Evolutionary conservation across 2,113 vertebrate species (phyloP).

Genomic region (Notothenia coriiceps): DNA sequence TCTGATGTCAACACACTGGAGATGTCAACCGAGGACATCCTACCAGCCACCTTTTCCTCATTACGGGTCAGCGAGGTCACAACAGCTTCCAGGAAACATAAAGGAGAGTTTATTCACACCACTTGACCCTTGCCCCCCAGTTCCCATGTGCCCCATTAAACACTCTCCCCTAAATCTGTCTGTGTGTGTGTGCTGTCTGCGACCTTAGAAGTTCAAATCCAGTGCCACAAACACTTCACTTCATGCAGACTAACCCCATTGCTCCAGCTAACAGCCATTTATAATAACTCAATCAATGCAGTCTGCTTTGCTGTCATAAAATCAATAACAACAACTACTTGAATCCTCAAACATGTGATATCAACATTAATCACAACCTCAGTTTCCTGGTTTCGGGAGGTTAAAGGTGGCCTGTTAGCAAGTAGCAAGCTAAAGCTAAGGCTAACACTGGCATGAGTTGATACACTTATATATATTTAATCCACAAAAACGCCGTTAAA

Average conservation of each 20-base stretch:
- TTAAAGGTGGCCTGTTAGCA: constrained; percentile 78
- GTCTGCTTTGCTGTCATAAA: background rate
- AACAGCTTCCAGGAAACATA: constrained; percentile 72
- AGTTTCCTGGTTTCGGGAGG: constrained; percentile 70
- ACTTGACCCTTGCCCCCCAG: constrained; percentile 75
- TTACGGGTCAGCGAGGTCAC: constrained; percentile 67
- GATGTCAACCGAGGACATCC: constrained; percentile 42
- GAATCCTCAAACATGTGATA: background rate
- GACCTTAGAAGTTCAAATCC: constrained; percentile 20
- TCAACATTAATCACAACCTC: constrained; percentile 44
- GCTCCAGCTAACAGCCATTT: constrained; percentile 11
- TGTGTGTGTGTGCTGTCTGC: background rate
- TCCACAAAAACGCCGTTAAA: background rate
- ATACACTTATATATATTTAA: background rate
- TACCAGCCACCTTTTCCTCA: constrained; percentile 20
- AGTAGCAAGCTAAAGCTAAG: constrained; percentile 74
- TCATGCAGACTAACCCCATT: constrained; percentile 21
- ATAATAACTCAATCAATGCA: background rate
- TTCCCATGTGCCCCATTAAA: constrained; percentile 57
- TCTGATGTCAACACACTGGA: background rate
- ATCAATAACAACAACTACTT: background rate
- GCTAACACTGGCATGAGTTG: constrained; percentile 44
- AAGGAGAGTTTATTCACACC: constrained; percentile 71
- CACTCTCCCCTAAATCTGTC: constrained; percentile 31
- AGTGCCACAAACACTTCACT: constrained; percentile 24